Conservation (phyloP, 2,888 invertebrate species). For the Parnassius orleans region DNA sequence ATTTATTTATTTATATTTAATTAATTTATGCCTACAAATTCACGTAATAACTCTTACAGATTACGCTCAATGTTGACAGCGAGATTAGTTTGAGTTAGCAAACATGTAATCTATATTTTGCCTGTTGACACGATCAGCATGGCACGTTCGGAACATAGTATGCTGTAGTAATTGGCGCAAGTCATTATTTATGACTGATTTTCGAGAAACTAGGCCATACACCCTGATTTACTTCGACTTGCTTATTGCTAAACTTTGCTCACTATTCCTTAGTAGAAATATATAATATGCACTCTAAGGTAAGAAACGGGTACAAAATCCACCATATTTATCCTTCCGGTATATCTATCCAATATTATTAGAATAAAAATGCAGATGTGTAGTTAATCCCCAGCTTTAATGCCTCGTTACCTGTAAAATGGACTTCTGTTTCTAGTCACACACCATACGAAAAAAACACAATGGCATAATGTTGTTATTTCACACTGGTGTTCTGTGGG, state of each 20-base stretch:
- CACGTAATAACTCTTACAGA: constrained; percentile 7
- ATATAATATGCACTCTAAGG: too few relatives aligned
- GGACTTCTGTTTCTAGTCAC: too few relatives aligned
- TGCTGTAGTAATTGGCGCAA: constrained; percentile 38
- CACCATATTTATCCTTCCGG: too few relatives aligned
- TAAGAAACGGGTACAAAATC: too few relatives aligned
- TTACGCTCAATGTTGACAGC: constrained; percentile 18
- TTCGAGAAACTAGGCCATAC: constrained; percentile 21
- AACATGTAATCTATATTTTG: constrained; percentile 29
- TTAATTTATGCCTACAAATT: neutral
- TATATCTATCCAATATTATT: too few relatives aligned
- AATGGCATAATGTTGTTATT: too few relatives aligned
- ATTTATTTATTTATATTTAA: too few relatives aligned
- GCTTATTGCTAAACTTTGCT: constrained; percentile 19
- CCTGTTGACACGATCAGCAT: constrained; percentile 35
- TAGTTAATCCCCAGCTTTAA: too few relatives aligned
- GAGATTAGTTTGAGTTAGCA: constrained; percentile 21
- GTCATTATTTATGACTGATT: constrained; percentile 32
- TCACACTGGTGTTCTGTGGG: too few relatives aligned
- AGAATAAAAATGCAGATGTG: too few relatives aligned
- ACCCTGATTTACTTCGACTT: constrained; percentile 17
- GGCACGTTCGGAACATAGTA: constrained; percentile 42
- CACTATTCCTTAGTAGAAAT: neutral
- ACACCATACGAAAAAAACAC: too few relatives aligned
- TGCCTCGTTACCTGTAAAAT: too few relatives aligned